A percentile compares a stretch with the other conserved stretches of the same genome.
These are phyloP conservation scores for Rutilus rutilus DNA, from an alignment of 2,113 vertebrate genomes.

Conservation along the genomic window DNA sequence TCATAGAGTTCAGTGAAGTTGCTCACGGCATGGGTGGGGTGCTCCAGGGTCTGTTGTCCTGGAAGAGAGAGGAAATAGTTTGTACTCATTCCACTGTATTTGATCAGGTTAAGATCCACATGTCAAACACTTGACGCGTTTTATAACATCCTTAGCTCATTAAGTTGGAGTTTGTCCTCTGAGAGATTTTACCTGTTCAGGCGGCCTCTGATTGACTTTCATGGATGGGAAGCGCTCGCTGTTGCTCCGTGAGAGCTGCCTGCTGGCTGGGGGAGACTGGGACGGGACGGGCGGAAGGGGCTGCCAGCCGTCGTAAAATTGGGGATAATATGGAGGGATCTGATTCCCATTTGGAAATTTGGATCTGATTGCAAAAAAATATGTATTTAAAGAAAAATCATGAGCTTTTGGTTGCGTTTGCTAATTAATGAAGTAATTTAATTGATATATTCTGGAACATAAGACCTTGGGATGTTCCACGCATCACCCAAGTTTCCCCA, in stretches of 20 bases:
- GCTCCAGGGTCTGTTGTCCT: slow-evolving; percentile 43
- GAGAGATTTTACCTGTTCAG: slow-evolving; percentile 54
- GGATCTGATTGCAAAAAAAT: slow-evolving; percentile 60
- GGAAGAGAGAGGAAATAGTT: slow-evolving; percentile 38
- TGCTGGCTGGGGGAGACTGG: background rate
- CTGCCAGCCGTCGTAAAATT: slow-evolving; percentile 84
- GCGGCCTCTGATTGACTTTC: slow-evolving; percentile 6
- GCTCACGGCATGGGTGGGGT: slow-evolving; percentile 55
- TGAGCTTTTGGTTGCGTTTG: background rate
- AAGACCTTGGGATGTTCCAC: slow-evolving; percentile 81
- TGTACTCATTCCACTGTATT: background rate
- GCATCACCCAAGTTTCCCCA: slow-evolving; percentile 78
- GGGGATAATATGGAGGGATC: slow-evolving; percentile 75
- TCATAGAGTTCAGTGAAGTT: background rate
- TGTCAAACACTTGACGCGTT: background rate
- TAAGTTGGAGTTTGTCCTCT: background rate
- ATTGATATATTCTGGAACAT: background rate
- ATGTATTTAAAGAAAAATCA: background rate
- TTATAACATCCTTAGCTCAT: background rate
- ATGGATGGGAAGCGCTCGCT: slow-evolving; percentile 57
- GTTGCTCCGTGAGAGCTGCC: slow-evolving; percentile 58
- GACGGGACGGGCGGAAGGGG: slow-evolving; percentile 33
- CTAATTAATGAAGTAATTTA: background rate
- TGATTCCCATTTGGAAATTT: slow-evolving; percentile 68
- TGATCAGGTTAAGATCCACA: background rate